phyloP scores from a whole-genome alignment of 2,888 invertebrate species.

The Epistrophe eligans region DNA sequence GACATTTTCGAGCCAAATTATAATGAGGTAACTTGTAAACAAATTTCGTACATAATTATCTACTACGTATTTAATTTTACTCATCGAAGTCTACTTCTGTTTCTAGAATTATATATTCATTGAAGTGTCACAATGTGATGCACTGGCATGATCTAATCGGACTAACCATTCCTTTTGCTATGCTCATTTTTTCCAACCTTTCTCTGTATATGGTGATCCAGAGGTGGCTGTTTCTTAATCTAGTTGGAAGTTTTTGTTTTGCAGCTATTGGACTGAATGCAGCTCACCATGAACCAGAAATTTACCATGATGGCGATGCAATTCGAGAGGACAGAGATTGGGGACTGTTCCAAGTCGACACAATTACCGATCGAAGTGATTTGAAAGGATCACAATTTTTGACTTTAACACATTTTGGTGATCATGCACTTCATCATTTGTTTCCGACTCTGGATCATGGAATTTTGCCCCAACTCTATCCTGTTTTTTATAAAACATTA shows the following conservation, averaged over 20 bases:
- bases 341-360: slow-evolving; percentile 91
- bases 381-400: slow-evolving; percentile 88
- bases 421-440: slow-evolving; percentile 91
- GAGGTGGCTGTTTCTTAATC: slow-evolving; percentile 86
- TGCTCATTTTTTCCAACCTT: slow-evolving; percentile 82
- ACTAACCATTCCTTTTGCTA: slow-evolving; percentile 83
- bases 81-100: not conserved
- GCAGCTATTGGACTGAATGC: slow-evolving; percentile 88
- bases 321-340: slow-evolving; percentile 87
- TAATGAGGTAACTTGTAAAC: slow-evolving; percentile 82
- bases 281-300: slow-evolving; percentile 91
- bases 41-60: too few relatives aligned
- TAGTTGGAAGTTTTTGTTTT: slow-evolving; percentile 87
- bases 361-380: slow-evolving; percentile 89
- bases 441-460: slow-evolving; percentile 93
- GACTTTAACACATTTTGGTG: slow-evolving; percentile 90
- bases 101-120: slow-evolving; percentile 80
- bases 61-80: too few relatives aligned
- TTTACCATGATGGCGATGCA: slow-evolving; percentile 91
- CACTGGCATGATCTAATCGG: slow-evolving; percentile 83
- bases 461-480: slow-evolving; percentile 87
- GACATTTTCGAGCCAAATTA: slow-evolving; percentile 79
- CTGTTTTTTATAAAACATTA: slow-evolving; percentile 84
- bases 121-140: slow-evolving; percentile 80
- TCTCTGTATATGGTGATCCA: slow-evolving; percentile 78